Percentiles rank a stretch among this genome's conserved stretches.
Evolutionary conservation across 2,888 invertebrate species (phyloP).

Genomic region (Tryphoninae sp.): DNA sequence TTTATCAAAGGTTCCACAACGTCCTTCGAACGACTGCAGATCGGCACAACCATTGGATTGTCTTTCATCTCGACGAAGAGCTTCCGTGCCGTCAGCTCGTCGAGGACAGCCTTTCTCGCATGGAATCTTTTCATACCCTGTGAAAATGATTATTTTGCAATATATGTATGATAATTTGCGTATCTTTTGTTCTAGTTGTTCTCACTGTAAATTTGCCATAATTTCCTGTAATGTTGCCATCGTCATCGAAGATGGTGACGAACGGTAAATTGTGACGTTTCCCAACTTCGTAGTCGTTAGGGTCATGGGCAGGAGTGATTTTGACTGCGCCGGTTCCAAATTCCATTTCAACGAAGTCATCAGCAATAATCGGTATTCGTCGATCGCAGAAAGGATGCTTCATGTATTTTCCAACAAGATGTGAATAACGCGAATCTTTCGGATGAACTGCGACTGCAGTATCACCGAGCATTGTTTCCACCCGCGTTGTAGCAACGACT

Average conservation of each 20-base stretch:
- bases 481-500: slow-evolving; percentile 97
- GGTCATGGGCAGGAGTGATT: slow-evolving; percentile 99
- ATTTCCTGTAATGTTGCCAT: slow-evolving; percentile 91
- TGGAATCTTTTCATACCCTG: slow-evolving; percentile 95
- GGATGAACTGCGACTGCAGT: slow-evolving; percentile 99
- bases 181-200: not conserved
- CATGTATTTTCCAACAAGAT: slow-evolving; percentile 91
- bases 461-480: slow-evolving; percentile 99
- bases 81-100: slow-evolving; percentile 87
- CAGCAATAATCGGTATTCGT: slow-evolving; percentile 93
- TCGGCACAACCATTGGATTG: slow-evolving; percentile 98
- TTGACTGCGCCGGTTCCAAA: slow-evolving; percentile 99
- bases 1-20: slow-evolving; percentile 97
- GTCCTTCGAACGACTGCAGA: slow-evolving; percentile 98
- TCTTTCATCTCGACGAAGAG: slow-evolving; percentile 91
- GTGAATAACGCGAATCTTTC: slow-evolving; percentile 91
- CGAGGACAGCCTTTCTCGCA: slow-evolving; percentile 91
- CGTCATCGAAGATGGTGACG: slow-evolving; percentile 94
- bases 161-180: slow-evolving; percentile 5
- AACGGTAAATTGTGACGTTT: slow-evolving; percentile 93
- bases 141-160: not conserved
- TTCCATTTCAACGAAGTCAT: slow-evolving; percentile 96
- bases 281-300: slow-evolving; percentile 97
- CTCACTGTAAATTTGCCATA: slow-evolving; percentile 89
- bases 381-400: slow-evolving; percentile 94